These are phyloP conservation scores for Nycticorax nycticorax DNA, from an alignment of 2,113 vertebrate species.

Conservation along the genomic window DNA sequence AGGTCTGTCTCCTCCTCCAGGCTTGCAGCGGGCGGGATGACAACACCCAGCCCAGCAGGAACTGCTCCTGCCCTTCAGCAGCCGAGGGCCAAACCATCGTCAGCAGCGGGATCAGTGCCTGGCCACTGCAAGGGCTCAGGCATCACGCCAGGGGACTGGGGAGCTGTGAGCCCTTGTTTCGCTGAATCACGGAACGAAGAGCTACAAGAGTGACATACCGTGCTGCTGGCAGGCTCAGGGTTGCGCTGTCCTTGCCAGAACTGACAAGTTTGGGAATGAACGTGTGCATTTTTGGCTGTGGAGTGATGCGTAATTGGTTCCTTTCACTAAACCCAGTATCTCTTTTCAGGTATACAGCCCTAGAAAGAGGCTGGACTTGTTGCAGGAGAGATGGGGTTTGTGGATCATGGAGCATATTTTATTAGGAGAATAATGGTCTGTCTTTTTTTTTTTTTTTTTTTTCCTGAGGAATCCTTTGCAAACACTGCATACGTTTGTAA, in stretches of 20 bases:
- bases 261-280: neutral
- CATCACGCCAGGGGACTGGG: accelerated
- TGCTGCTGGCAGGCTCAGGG: neutral
- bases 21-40: neutral
- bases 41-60: neutral
- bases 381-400: neutral
- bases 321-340: neutral
- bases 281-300: neutral
- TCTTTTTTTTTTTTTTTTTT: neutral
- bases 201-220: accelerated
- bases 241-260: neutral
- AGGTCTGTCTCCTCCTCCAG: neutral
- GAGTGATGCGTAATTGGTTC: neutral
- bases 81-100: accelerated
- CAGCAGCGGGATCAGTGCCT: neutral
- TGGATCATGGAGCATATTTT: neutral
- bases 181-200: neutral
- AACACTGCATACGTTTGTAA: neutral
- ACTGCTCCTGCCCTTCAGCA: neutral
- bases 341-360: neutral
- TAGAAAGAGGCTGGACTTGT: neutral
- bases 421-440: neutral
- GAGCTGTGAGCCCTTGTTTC: neutral
- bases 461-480: neutral
- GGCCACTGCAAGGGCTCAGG: neutral